A percentile compares a stretch with the other conserved stretches of the same genome.
phyloP scores from a whole-genome alignment of 2,113 vertebrate genomes.

The Aramus guarauna region DNA sequence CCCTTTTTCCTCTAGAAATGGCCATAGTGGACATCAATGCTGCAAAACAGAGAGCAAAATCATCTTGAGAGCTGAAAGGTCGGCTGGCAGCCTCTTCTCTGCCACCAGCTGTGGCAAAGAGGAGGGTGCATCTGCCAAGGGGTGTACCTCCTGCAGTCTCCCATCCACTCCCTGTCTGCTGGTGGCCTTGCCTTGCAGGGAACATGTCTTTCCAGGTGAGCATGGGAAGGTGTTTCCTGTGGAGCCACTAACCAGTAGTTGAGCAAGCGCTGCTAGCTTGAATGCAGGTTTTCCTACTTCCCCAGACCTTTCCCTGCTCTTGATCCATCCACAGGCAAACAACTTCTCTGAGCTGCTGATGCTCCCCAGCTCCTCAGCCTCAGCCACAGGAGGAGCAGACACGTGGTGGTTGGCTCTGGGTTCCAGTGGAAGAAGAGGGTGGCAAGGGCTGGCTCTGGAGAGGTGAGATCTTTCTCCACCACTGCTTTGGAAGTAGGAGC shows the following conservation, averaged over 20 bases:
- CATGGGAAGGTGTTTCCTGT: conserved; percentile 26
- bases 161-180: background rate
- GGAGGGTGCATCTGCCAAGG: background rate
- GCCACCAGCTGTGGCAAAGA: background rate
- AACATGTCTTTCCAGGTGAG: conserved; percentile 45
- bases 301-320: conserved; percentile 4
- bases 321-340: background rate
- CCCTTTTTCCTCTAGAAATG: background rate
- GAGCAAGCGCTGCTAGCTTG: background rate
- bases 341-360: background rate
- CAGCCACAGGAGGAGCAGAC: background rate
- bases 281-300: background rate
- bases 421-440: rapidly evolving
- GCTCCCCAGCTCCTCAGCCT: background rate
- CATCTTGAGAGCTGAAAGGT: background rate
- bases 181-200: background rate
- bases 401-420: background rate
- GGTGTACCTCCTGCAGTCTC: background rate
- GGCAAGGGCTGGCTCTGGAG: background rate
- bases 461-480: background rate
- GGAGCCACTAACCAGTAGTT: conserved; percentile 40
- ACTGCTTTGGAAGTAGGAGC: background rate
- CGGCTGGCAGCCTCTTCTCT: background rate
- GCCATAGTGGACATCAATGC: background rate
- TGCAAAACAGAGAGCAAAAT: background rate